A percentile compares a stretch with the other conserved stretches of the same genome.
Conservation (phyloP, 2,888 invertebrate genomes). For the Synergus japonicus region DNA sequence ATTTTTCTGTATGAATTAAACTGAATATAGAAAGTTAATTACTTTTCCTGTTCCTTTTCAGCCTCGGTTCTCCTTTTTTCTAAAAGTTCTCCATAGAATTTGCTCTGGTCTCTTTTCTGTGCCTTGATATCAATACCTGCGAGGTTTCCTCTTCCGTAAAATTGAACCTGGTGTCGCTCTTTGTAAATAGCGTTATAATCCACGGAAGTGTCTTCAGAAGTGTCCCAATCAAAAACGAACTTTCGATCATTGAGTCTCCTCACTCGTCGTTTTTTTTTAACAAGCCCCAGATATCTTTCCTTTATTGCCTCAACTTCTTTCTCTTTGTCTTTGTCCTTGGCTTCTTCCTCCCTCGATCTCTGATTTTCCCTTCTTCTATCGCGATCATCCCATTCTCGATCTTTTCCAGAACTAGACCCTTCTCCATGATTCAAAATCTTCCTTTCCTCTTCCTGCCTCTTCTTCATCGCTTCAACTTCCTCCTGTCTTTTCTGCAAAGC, state of each 20-base stretch:
- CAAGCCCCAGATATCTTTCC: constrained; percentile 94
- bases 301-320: constrained; percentile 97
- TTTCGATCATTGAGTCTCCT: constrained; percentile 97
- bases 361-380: constrained; percentile 73
- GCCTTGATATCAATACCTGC: constrained; percentile 99
- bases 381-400: constrained; percentile 71
- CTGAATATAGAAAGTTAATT: constrained; percentile 36
- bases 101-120: constrained; percentile 95
- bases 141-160: constrained; percentile 98
- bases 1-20: neutral
- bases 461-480: constrained; percentile 90
- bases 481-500: constrained; percentile 94
- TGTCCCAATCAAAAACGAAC: constrained; percentile 99
- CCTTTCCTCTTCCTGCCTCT: constrained; percentile 84
- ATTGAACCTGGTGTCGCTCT: constrained; percentile 97
- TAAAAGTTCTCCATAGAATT: constrained; percentile 96
- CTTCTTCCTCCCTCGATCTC: constrained; percentile 79
- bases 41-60: constrained; percentile 97
- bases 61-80: constrained; percentile 97
- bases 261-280: constrained; percentile 95
- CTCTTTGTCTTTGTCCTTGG: constrained; percentile 90
- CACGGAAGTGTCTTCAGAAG: constrained; percentile 97
- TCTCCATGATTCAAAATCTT: constrained; percentile 65
- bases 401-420: constrained; percentile 71
- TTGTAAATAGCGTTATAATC: constrained; percentile 99